phyloP scores from a whole-genome alignment of 2,888 invertebrate species.

The Microdon myrmicae region DNA sequence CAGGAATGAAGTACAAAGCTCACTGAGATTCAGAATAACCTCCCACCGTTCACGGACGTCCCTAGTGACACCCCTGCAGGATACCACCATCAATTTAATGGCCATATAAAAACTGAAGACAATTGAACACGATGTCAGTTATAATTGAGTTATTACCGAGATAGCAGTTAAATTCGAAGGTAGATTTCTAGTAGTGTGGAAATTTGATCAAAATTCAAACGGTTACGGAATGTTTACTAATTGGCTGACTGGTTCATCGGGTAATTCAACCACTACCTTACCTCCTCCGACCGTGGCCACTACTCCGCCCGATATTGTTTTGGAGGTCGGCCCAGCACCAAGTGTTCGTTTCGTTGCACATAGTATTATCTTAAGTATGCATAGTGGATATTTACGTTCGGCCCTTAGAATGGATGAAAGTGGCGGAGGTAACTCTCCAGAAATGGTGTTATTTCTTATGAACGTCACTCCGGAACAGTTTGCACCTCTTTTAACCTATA shows the following conservation, averaged over 20 bases:
- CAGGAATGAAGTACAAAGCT: constrained; percentile 31
- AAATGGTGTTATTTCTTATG: constrained; percentile 67
- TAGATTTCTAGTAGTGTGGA: constrained; percentile 1
- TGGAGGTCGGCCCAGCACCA: constrained; percentile 72
- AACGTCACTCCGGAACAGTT: constrained; percentile 73
- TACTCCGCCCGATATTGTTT: constrained; percentile 72
- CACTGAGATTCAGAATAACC: constrained; percentile 22
- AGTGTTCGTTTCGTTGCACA: constrained; percentile 77
- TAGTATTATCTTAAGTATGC: constrained; percentile 72
- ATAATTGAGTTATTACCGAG: constrained; percentile 61
- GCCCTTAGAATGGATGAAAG: constrained; percentile 68
- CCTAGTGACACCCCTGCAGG: background rate
- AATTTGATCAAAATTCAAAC: background rate
- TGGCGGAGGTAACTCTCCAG: constrained; percentile 41
- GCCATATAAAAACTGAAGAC: constrained; percentile 64
- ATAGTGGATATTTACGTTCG: constrained; percentile 79
- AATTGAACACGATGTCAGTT: constrained; percentile 63
- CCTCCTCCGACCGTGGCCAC: constrained; percentile 47
- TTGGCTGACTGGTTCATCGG: constrained; percentile 63
- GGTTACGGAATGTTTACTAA: constrained; percentile 64
- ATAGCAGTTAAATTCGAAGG: constrained; percentile 27
- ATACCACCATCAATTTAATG: constrained; percentile 24
- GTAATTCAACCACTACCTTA: constrained; percentile 41
- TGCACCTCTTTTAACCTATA: constrained; percentile 76
- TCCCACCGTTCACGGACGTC: too few species aligned